Conservation (phyloP, 2,888 invertebrate genomes). For the Caenorhabditis auriculariae region DNA sequence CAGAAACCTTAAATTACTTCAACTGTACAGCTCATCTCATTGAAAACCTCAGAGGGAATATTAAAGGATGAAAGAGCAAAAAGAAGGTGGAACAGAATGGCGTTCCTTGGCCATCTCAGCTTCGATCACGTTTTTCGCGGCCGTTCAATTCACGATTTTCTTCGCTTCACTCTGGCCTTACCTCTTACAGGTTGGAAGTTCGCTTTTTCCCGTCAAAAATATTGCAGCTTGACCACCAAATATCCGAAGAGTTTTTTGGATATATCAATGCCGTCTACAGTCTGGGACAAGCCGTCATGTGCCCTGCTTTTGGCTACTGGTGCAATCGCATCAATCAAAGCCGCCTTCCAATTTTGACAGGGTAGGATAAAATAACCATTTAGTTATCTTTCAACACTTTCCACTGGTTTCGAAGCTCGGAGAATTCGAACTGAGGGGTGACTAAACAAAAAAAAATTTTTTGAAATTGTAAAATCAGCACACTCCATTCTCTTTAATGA, state of each 20-base stretch:
- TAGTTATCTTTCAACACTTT: background rate
- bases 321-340: constrained; percentile 38
- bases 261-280: constrained; percentile 40
- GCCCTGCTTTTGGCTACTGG: constrained; percentile 41
- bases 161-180: constrained; percentile 37
- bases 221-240: constrained; percentile 13
- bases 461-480: no score
- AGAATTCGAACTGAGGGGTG: no score
- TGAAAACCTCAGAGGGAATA: no score
- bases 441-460: no score
- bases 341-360: constrained; percentile 33
- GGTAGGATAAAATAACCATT: background rate
- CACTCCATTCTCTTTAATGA: no score
- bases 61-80: background rate
- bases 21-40: no score
- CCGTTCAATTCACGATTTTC: constrained; percentile 25
- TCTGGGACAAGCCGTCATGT: constrained; percentile 37
- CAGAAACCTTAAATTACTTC: no score
- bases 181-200: constrained; percentile 20
- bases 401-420: no score
- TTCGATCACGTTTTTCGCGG: constrained; percentile 12
- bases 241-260: constrained; percentile 40
- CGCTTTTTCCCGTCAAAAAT: background rate
- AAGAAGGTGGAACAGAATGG: constrained; percentile 19
- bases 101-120: constrained; percentile 17